Percentiles rank a stretch among this genome's conserved stretches.
Conservation (phyloP, 2,113 vertebrate species). For the Lasiurus borealis region DNA sequence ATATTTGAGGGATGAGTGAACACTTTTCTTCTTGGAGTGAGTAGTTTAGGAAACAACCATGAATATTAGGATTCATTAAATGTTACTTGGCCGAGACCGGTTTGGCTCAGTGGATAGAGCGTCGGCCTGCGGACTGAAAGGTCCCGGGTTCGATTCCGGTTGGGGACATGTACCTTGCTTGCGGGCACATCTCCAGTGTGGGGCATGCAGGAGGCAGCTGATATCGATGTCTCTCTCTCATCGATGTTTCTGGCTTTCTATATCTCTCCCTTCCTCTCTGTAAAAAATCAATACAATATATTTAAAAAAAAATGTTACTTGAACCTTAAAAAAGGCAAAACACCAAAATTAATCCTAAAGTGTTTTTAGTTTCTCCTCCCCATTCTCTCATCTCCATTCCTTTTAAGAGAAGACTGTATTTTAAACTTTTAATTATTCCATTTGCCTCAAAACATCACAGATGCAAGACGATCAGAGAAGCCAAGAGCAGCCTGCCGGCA, state of each 20-base stretch:
- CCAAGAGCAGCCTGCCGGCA: background rate
- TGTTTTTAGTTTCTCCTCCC: background rate
- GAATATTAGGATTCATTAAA: background rate
- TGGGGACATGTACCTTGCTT: too few species aligned
- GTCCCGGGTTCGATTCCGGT: too few species aligned
- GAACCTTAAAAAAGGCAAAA: background rate
- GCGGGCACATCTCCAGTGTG: too few species aligned
- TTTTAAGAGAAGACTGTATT: constrained; percentile 8
- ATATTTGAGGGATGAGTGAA: background rate
- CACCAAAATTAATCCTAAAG: background rate
- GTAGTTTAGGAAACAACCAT: background rate
- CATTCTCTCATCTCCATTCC: background rate
- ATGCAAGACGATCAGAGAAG: background rate
- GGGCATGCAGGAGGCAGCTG: too few species aligned
- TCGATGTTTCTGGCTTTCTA: too few species aligned
- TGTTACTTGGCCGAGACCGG: too few species aligned
- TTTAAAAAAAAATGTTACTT: background rate
- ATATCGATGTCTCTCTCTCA: too few species aligned
- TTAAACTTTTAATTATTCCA: background rate
- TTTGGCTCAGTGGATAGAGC: too few species aligned
- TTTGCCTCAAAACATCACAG: background rate
- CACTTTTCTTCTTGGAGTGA: background rate
- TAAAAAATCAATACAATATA: too few species aligned
- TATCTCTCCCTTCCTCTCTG: too few species aligned
- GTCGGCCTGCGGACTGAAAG: too few species aligned